A percentile compares a stretch with the other conserved stretches of the same genome.
Conservation (phyloP, 2,888 invertebrate genomes). For the Luperina testacea region DNA sequence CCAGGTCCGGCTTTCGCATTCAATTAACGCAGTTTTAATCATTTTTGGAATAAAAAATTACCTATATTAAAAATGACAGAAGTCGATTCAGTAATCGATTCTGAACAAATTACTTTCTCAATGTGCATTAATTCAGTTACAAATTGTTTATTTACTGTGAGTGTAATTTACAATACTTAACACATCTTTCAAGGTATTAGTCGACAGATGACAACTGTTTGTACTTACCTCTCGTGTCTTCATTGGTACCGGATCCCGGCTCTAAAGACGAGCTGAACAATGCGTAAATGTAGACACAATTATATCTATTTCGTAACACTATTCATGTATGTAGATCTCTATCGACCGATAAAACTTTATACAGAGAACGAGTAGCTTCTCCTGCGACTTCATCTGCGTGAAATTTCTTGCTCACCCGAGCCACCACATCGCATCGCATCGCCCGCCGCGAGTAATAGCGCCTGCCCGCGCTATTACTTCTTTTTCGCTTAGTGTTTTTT, state of each 20-base stretch:
- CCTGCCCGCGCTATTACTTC: neutral
- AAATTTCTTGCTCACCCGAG: neutral
- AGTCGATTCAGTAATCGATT: neutral
- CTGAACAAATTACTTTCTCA: neutral
- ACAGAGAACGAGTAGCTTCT: no score
- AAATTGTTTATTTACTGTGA: neutral
- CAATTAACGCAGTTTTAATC: no score
- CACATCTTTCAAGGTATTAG: slow-evolving; percentile 28
- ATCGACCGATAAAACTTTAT: neutral
- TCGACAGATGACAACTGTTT: slow-evolving; percentile 43
- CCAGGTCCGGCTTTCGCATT: no score
- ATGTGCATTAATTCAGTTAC: neutral
- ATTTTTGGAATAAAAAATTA: no score
- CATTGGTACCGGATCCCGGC: slow-evolving; percentile 12
- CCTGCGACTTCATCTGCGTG: no score
- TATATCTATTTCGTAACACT: neutral
- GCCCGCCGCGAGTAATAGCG: no score
- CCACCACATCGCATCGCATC: neutral
- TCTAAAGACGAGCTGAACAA: slow-evolving; percentile 30
- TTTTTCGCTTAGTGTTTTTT: neutral
- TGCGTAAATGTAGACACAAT: slow-evolving; percentile 13
- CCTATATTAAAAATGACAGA: no score
- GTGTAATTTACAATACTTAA: slow-evolving; percentile 18
- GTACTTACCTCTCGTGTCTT: slow-evolving; percentile 41
- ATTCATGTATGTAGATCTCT: neutral